Percentiles rank a stretch among this genome's conserved stretches.
Evolutionary conservation across 2,113 vertebrate species (phyloP).

Genomic region (Triplophysa tibetana): DNA sequence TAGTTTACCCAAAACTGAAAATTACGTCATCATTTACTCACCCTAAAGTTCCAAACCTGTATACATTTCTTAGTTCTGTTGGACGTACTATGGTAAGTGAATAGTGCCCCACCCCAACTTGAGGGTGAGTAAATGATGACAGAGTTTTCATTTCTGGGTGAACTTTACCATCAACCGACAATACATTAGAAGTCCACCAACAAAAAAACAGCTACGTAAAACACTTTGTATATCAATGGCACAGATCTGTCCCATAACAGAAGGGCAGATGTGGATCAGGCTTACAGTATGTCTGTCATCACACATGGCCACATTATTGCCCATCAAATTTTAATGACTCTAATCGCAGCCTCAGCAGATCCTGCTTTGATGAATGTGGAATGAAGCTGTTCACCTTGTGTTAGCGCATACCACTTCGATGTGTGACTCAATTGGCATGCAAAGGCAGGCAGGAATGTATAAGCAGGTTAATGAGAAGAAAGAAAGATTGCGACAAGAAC

Average conservation of each 20-base stretch:
- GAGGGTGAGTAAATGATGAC: too few species aligned
- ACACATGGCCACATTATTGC: neutral
- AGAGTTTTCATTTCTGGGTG: too few species aligned
- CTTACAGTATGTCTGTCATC: constrained; percentile 1
- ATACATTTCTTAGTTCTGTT: too few species aligned
- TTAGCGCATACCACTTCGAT: neutral
- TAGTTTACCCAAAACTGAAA: too few species aligned
- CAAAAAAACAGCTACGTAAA: neutral
- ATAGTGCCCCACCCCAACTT: too few species aligned
- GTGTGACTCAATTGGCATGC: neutral
- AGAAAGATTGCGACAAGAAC: neutral
- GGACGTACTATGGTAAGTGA: too few species aligned
- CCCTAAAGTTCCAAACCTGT: too few species aligned
- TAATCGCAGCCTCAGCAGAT: constrained; percentile 1
- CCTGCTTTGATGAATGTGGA: neutral
- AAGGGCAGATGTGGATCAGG: neutral
- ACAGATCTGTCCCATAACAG: neutral
- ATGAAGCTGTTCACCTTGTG: neutral
- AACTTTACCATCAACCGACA: neutral
- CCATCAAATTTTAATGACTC: constrained; percentile 18
- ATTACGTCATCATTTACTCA: too few species aligned
- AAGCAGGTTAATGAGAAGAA: neutral
- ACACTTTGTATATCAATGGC: neutral
- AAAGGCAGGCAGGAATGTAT: neutral
- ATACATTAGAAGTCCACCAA: neutral